Conservation (phyloP, 2,888 invertebrate genomes). For the Tenthredo notha region DNA sequence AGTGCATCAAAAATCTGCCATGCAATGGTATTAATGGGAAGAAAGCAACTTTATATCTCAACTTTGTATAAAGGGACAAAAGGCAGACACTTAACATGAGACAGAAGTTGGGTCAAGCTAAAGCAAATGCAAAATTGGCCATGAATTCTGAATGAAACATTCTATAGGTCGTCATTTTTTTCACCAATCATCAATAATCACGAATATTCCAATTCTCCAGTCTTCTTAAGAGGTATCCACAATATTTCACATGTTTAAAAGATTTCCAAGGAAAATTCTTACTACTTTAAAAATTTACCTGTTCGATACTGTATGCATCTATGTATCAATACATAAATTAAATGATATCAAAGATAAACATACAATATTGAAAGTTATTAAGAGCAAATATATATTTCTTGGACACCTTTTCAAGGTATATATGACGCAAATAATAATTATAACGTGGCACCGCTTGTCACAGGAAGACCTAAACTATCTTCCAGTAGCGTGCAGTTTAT, state of each 20-base stretch:
- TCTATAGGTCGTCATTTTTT: background rate
- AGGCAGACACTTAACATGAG: slow-evolving; percentile 53
- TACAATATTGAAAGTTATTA: slow-evolving; percentile 12
- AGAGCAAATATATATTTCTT: background rate
- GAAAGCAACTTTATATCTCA: slow-evolving; percentile 56
- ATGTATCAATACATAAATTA: background rate
- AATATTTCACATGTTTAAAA: slow-evolving; percentile 29
- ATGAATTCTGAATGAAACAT: slow-evolving; percentile 46
- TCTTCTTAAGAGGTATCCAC: background rate
- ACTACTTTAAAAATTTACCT: background rate
- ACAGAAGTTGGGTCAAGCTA: slow-evolving; percentile 52
- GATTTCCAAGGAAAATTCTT: slow-evolving; percentile 17
- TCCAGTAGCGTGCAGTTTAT: background rate
- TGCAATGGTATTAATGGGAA: slow-evolving; percentile 60
- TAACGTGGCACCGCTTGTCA: slow-evolving; percentile 7
- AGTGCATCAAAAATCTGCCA: slow-evolving; percentile 58
- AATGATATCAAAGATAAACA: background rate
- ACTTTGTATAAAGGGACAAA: slow-evolving; percentile 35
- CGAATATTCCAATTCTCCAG: background rate
- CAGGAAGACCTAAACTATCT: background rate
- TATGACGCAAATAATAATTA: slow-evolving; percentile 19
- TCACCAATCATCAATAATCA: background rate
- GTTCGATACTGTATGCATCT: background rate
- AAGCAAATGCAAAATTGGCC: slow-evolving; percentile 53
- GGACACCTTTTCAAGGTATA: slow-evolving; percentile 7